Evolutionary conservation across 1,140 invertebrate genomes (phyloP), one percentile per base, ranked within the genome.

Genomic region (Hestina assimilis): DNA sequence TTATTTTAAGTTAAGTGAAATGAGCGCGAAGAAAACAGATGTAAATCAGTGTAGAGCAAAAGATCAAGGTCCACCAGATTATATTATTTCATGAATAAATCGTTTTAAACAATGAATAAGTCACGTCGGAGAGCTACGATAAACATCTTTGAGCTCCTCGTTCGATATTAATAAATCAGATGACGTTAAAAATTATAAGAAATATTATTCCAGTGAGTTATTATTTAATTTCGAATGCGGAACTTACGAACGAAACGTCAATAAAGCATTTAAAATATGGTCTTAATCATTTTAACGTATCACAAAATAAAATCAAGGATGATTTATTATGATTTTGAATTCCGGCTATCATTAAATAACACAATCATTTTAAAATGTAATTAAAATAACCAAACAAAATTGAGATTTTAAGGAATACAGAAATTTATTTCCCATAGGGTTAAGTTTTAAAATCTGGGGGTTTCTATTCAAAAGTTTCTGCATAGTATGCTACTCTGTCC

Each of bases 61-160:
- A 75, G 67, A 72, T 70, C 69, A 72, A 72, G 72, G 72, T 51
- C 63, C 26, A 20, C 40, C 43, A 54, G 62, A 75, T 70, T 72
- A 72, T 68, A 67, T 64, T 63, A 66, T 72, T 75, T 53, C 60
- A 53, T 59, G 63, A 61, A 69, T 70, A 75, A 69, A 72, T 65
- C 65, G 64, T 63, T 67, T 72, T 75, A 68, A 68, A 75, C 67
- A 72, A 75, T 72, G 69, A 70, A 70, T 70, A 73, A 72, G 62
- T 69, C 63, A 69, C 60, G 63, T 69, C 59, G 47, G 56, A 56
- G 53, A 55, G 51, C 53, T 55, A 50, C 41, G 65, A 68, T 68
- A 65, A 59, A 59, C 52, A 66, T 65, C 62, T 63, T 64, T 54
- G 41, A 51, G 21, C 31, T 54, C 59, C 62, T 61, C 62, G 63